Percentiles rank a stretch among this genome's conserved stretches.
Conservation (phyloP, 2,113 vertebrate species). For the Corythornis madagascariensis region DNA sequence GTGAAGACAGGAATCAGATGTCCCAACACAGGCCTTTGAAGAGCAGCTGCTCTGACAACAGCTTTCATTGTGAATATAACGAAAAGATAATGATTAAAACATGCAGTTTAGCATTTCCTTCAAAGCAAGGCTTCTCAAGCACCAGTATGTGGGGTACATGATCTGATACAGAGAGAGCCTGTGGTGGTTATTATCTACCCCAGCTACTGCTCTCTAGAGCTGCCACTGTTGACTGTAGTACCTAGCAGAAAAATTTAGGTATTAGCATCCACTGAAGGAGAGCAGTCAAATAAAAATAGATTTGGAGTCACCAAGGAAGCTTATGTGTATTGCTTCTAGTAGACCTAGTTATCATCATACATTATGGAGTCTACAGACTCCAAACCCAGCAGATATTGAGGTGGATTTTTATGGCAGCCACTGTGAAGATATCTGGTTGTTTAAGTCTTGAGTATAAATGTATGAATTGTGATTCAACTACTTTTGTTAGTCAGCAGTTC, state of each 20-base stretch:
- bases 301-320: constrained; percentile 8
- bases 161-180: not conserved
- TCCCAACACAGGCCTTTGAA: not conserved
- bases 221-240: not conserved
- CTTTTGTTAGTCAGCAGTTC: not conserved
- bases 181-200: not conserved
- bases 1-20: not conserved
- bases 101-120: fast-evolving
- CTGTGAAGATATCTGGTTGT: not conserved
- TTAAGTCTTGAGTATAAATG: not conserved
- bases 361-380: not conserved
- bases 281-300: not conserved
- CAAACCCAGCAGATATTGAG: not conserved
- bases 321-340: not conserved
- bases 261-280: not conserved
- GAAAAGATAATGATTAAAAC: not conserved
- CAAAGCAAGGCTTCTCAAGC: not conserved
- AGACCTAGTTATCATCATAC: not conserved
- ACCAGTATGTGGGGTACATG: not conserved
- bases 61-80: not conserved
- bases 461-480: not conserved
- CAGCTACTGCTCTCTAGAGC: not conserved
- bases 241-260: not conserved
- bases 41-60: not conserved
- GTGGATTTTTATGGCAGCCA: not conserved